Conservation (phyloP, 2,113 vertebrate genomes). For the Muntiacus muntjak region DNA sequence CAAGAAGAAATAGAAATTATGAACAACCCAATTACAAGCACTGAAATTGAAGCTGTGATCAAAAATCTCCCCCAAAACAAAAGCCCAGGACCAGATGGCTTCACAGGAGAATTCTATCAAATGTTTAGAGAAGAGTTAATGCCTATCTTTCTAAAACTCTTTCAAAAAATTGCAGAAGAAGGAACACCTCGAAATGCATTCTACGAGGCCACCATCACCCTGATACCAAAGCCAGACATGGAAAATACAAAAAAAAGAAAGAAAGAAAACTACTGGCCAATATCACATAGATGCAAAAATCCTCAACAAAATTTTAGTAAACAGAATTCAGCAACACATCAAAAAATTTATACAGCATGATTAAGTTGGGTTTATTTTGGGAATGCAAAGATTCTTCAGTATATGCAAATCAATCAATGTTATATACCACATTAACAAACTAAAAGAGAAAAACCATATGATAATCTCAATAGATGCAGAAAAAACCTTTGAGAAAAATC, state of each 20-base stretch:
- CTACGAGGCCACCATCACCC: neutral
- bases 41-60: neutral
- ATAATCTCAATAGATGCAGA: neutral
- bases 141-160: neutral
- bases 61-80: neutral
- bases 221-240: neutral
- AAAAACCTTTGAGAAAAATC: neutral
- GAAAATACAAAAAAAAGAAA: neutral
- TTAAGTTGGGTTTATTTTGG: neutral
- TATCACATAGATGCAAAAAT: neutral
- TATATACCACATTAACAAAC: neutral
- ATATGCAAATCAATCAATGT: neutral
- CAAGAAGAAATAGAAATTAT: neutral
- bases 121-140: neutral
- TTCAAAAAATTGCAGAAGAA: neutral
- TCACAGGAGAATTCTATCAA: neutral
- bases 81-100: neutral
- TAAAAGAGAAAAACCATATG: neutral
- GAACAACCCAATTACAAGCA: neutral
- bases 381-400: neutral
- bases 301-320: neutral
- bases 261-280: neutral
- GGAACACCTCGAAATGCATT: neutral
- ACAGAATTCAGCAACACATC: neutral
- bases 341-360: neutral